Evolutionary conservation across 2,797 vertebrate species (phyloP).

Genomic region (Myotis myotis): DNA sequence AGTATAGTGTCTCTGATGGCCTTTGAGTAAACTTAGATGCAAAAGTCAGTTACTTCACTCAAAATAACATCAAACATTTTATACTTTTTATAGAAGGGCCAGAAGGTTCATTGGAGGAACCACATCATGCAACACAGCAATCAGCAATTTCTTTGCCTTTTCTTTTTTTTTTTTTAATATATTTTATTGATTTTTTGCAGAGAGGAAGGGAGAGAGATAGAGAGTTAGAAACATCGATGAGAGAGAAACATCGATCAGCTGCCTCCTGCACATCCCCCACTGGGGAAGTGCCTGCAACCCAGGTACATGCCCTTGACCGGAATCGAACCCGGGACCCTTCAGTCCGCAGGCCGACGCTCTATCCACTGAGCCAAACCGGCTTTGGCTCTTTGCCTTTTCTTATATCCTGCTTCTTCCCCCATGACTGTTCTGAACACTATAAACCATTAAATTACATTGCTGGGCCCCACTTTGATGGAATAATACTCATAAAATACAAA

Average conservation of each 20-base stretch:
- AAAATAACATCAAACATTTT: background rate
- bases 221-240: no score
- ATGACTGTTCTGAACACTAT: background rate
- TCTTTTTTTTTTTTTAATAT: no score
- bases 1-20: background rate
- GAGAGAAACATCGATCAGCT: no score
- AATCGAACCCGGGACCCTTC: no score
- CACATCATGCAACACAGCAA: no score
- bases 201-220: no score
- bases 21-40: background rate
- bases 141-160: background rate
- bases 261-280: no score
- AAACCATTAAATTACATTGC: background rate
- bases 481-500: background rate
- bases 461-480: background rate
- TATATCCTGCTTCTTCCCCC: background rate
- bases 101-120: background rate
- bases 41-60: background rate
- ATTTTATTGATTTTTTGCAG: no score
- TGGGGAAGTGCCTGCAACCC: no score
- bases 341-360: no score
- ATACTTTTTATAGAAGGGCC: background rate
- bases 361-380: no score
- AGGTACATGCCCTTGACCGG: no score
- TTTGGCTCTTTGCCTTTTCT: background rate